A percentile compares a stretch with the other conserved stretches of the same genome.
phyloP scores from a whole-genome alignment of 2,113 vertebrate genomes.

The Dromaius novaehollandiae region DNA sequence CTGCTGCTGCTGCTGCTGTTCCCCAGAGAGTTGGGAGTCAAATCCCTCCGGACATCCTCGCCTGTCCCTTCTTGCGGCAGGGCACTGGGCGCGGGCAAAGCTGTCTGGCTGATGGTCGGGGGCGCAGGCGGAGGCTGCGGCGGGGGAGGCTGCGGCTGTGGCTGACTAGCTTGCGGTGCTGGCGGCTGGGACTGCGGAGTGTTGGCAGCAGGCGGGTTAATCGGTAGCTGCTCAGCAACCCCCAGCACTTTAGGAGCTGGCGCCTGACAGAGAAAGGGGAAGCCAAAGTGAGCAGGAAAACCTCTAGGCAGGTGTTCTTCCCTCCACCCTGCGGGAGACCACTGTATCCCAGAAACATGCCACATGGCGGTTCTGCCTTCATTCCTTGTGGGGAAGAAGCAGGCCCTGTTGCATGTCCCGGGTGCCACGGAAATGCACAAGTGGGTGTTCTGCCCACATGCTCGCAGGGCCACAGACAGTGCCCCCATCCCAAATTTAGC shows the following conservation, averaged over 20 bases:
- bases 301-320: neutral
- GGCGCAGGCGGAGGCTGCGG: slow-evolving; percentile 62
- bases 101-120: slow-evolving; percentile 67
- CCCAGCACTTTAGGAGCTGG: slow-evolving; percentile 80
- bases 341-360: neutral
- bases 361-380: neutral
- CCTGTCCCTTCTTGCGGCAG: slow-evolving; percentile 66
- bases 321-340: neutral
- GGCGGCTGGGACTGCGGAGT: slow-evolving; percentile 86
- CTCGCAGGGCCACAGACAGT: fast-evolving
- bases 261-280: slow-evolving; percentile 58
- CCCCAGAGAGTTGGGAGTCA: slow-evolving; percentile 81
- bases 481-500: neutral
- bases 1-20: slow-evolving; percentile 65
- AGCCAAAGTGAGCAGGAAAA: neutral
- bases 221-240: slow-evolving; percentile 81
- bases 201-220: slow-evolving; percentile 81
- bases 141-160: slow-evolving; percentile 72
- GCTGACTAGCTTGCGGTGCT: slow-evolving; percentile 64
- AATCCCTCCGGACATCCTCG: slow-evolving; percentile 75
- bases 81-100: slow-evolving; percentile 26
- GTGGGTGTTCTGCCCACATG: fast-evolving
- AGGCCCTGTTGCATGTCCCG: neutral
- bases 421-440: neutral
- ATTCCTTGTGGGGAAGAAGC: neutral